Base-by-base conservation (phyloP, 2,888 invertebrate genomes). In the Brachycybe producta region DNA sequence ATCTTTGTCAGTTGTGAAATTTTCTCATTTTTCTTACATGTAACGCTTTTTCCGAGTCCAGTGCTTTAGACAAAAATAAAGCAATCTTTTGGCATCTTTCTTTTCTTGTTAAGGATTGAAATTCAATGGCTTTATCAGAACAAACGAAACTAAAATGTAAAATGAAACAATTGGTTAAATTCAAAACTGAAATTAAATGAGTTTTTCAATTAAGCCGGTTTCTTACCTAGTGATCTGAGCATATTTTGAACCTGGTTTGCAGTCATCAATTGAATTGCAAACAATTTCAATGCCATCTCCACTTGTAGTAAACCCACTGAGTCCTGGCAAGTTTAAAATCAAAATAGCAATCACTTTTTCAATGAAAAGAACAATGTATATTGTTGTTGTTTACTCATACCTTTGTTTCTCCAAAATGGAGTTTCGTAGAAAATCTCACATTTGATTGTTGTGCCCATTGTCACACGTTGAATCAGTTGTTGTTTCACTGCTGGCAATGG, bases 391-490 rank as follows among this genome's bases (percentile, higher is more conserved):
- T 8, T 30, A 43, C 30, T 52, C 40, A 42, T 50, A 64, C 67
- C 67, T 51, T 65, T 62, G 34, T 65, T 59, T 47, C 64, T 61
- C 71, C 70, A 71, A 58, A 68, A 71, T 2, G 66, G 57, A 15
- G 55, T 60, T 32, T 62, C 58, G 57, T 69, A 71, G 51, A 67
- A 69, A 26, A 67, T 55, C 46, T 69, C 61, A 32, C 64, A 64
- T 55, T 71, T 71, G 54, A 70, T 63, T 38, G 66, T 63, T 36
- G 61, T 60, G 7, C 68, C 69, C 66, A 68, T 67, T 2, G 67
- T 65, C 38, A 63, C 56, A 19, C 64, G 57, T 54, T 65, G 64
- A 28, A 62, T 59, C 17, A 69, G 58, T 52, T 67, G 65, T 50
- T 59, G 60, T 38, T 66, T 58, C 2, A 59, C 45, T 5, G 62